These are phyloP conservation scores for Pleuronectes platessa DNA, from an alignment of 2,113 vertebrate genomes.

Conservation along the genomic window DNA sequence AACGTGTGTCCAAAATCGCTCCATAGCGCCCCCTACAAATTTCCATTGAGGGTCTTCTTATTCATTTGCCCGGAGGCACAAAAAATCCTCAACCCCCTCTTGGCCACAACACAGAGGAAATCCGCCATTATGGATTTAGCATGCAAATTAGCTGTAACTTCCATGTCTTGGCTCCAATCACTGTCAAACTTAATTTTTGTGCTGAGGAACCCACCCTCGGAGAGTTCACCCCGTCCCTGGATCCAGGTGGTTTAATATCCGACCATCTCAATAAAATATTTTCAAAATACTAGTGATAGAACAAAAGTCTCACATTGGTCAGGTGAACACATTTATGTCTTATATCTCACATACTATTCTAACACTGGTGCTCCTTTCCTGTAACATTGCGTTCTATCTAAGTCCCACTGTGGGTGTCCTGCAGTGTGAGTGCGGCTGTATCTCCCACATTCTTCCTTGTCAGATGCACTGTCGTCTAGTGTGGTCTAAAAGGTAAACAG, in stretches of 20 bases:
- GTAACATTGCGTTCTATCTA: conserved; percentile 21
- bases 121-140: too few relatives aligned
- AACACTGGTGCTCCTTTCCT: not conserved
- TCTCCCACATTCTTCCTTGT: conserved; percentile 66
- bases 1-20: too few relatives aligned
- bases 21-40: too few relatives aligned
- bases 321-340: not conserved
- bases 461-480: conserved; percentile 64
- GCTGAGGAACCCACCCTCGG: too few relatives aligned
- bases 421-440: conserved; percentile 47
- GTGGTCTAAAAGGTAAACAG: conserved; percentile 76
- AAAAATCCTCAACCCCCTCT: too few relatives aligned
- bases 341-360: not conserved
- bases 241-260: not conserved
- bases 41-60: too few relatives aligned
- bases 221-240: too few relatives aligned
- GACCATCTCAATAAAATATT: not conserved
- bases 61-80: too few relatives aligned
- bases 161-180: too few relatives aligned
- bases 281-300: not conserved
- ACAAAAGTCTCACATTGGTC: not conserved
- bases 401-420: conserved; percentile 57
- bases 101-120: too few relatives aligned
- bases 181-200: too few relatives aligned
- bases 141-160: too few relatives aligned